Percentiles rank a stretch among this genome's conserved stretches.
Evolutionary conservation across 1,140 invertebrate genomes (phyloP).

Genomic region (Aphidius ervi): DNA sequence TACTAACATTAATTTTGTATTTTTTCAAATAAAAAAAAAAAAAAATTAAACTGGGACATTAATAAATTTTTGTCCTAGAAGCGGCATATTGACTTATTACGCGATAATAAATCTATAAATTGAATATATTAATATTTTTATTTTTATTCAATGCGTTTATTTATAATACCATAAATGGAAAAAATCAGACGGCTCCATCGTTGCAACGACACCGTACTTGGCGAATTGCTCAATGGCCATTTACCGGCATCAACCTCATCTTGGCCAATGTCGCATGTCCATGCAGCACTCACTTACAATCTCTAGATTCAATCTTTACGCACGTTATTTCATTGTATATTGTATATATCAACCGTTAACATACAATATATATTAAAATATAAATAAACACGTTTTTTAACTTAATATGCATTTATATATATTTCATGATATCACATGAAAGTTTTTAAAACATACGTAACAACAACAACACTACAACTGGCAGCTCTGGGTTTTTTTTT

Average conservation of each 20-base stretch:
- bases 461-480: no score
- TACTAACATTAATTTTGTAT: background rate
- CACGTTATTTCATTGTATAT: no score
- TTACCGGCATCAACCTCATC: constrained; percentile 23
- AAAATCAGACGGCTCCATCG: constrained; percentile 46
- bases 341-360: no score
- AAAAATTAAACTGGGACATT: background rate
- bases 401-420: no score
- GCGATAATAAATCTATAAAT: constrained; percentile 14
- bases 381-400: no score
- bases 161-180: constrained; percentile 46
- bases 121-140: background rate
- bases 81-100: constrained; percentile 29
- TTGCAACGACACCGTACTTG: constrained; percentile 38
- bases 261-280: constrained; percentile 19
- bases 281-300: constrained; percentile 10
- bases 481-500: no score
- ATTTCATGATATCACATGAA: no score
- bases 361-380: no score
- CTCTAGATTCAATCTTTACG: background rate
- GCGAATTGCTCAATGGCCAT: constrained; percentile 43
- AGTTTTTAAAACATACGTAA: no score
- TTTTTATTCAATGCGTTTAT: constrained; percentile 23
- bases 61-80: constrained; percentile 10
- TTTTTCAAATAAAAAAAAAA: background rate